These are phyloP conservation scores for Coryphaenoides rupestris DNA, from an alignment of 2,113 vertebrate genomes.

Conservation along the genomic window DNA sequence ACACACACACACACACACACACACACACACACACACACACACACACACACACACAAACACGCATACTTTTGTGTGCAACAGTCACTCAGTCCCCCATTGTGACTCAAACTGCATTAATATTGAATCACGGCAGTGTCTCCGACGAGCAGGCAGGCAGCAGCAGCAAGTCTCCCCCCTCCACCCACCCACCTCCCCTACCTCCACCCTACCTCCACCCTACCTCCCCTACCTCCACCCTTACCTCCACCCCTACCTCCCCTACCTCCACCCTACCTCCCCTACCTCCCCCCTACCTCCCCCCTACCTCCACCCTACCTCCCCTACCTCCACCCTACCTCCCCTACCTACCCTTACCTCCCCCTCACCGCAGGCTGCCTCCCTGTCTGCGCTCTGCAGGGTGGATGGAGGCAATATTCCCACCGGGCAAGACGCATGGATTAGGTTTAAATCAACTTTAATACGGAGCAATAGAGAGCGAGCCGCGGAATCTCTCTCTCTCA, in stretches of 20 bases:
- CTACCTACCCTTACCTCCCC: slow-evolving; percentile 5
- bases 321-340: slow-evolving; percentile 2
- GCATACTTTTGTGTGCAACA: slow-evolving; percentile 72
- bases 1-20: slow-evolving; percentile 33
- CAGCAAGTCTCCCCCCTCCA: slow-evolving; percentile 32
- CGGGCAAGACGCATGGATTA: slow-evolving; percentile 70
- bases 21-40: slow-evolving; percentile 49
- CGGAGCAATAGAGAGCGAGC: slow-evolving; percentile 62
- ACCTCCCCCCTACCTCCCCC: slow-evolving; percentile 61
- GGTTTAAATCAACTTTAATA: slow-evolving; percentile 76
- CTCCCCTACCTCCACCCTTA: slow-evolving; percentile 48
- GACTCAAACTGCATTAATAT: slow-evolving; percentile 81
- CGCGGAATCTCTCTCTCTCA: slow-evolving; percentile 42
- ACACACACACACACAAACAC: slow-evolving; percentile 65
- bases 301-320: slow-evolving; percentile 68
- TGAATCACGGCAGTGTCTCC: slow-evolving; percentile 78
- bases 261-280: slow-evolving; percentile 46
- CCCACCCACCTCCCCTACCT: slow-evolving; percentile 46
- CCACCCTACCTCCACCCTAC: slow-evolving; percentile 32
- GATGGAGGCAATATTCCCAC: slow-evolving; percentile 74
- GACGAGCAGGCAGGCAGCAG: slow-evolving; percentile 65
- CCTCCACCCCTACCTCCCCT: slow-evolving; percentile 11
- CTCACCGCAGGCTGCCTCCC: slow-evolving; percentile 69
- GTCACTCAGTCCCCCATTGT: slow-evolving; percentile 71
- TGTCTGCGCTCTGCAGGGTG: slow-evolving; percentile 75